Conservation (phyloP, 2,888 invertebrate genomes). For the Ernsta delagoae region DNA sequence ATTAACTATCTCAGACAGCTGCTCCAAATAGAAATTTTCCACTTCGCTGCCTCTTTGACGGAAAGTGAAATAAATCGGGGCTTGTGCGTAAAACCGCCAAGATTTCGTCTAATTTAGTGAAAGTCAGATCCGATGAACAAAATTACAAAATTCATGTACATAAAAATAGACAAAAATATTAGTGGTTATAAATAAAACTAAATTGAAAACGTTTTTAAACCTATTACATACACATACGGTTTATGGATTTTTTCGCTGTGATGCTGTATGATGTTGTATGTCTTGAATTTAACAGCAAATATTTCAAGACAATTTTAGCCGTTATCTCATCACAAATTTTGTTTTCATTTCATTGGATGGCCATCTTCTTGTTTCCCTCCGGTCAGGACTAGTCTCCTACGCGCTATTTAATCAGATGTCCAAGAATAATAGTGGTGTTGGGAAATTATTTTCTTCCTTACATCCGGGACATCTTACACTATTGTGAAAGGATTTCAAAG, state of each 20-base stretch:
- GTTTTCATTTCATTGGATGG: background rate
- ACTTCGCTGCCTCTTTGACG: slow-evolving; percentile 42
- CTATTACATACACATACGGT: too few relatives aligned
- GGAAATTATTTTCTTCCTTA: slow-evolving; percentile 74
- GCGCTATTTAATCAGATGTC: slow-evolving; percentile 56
- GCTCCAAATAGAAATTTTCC: slow-evolving; percentile 44
- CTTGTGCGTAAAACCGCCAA: slow-evolving; percentile 35
- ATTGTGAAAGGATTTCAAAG: slow-evolving; percentile 78
- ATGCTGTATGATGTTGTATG: too few relatives aligned
- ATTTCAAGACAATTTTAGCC: background rate
- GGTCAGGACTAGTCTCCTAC: slow-evolving; percentile 9
- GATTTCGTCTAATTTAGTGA: slow-evolving; percentile 43
- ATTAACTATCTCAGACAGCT: slow-evolving; percentile 44
- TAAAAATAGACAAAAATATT: too few relatives aligned
- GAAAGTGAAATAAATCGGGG: slow-evolving; percentile 44
- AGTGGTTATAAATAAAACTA: too few relatives aligned
- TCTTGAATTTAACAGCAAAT: background rate
- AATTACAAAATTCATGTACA: too few relatives aligned
- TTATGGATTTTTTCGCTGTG: too few relatives aligned
- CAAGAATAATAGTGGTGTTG: slow-evolving; percentile 67
- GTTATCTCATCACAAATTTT: background rate
- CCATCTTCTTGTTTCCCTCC: slow-evolving; percentile 7
- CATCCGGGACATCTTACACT: slow-evolving; percentile 66
- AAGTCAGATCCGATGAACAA: slow-evolving; percentile 34
- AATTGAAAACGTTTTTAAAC: too few relatives aligned